Evolutionary conservation across 1,140 invertebrate species (phyloP).

Genomic region (Aphis craccivora): DNA sequence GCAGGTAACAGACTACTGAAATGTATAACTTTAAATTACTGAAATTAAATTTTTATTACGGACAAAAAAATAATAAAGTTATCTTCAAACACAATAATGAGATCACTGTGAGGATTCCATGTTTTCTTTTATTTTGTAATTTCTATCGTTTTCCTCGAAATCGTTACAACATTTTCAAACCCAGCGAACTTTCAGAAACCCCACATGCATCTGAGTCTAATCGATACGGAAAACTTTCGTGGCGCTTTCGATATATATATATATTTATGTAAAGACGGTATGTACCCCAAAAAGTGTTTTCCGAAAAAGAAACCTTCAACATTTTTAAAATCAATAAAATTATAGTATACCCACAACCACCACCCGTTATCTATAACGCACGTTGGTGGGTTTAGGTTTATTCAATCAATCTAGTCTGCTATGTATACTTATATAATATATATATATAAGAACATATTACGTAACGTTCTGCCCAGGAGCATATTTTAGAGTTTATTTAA

Average conservation of each 20-base stretch:
- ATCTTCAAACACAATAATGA: not conserved
- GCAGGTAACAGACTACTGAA: not conserved
- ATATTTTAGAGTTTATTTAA: not conserved
- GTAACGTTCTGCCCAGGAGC: not conserved
- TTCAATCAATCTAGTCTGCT: not conserved
- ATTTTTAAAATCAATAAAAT: conserved; percentile 4
- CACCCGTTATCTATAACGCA: not conserved
- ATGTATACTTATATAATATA: not conserved
- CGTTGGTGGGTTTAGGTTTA: not conserved
- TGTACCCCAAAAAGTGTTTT: not conserved
- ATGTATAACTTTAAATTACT: not conserved
- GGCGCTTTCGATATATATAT: not conserved
- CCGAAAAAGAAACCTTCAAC: conserved; percentile 2
- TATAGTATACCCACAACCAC: not conserved
- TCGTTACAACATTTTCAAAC: not conserved
- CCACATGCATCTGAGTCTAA: not conserved
- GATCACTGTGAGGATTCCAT: not conserved
- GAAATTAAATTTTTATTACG: not conserved
- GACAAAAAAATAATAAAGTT: not conserved
- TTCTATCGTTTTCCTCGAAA: not conserved
- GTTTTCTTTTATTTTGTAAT: not conserved
- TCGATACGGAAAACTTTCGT: not conserved
- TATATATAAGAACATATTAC: not conserved
- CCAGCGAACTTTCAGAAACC: not conserved
- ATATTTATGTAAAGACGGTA: not conserved